Evolutionary conservation across 2,888 invertebrate genomes (phyloP).

Genomic region (Dasypolia templi): DNA sequence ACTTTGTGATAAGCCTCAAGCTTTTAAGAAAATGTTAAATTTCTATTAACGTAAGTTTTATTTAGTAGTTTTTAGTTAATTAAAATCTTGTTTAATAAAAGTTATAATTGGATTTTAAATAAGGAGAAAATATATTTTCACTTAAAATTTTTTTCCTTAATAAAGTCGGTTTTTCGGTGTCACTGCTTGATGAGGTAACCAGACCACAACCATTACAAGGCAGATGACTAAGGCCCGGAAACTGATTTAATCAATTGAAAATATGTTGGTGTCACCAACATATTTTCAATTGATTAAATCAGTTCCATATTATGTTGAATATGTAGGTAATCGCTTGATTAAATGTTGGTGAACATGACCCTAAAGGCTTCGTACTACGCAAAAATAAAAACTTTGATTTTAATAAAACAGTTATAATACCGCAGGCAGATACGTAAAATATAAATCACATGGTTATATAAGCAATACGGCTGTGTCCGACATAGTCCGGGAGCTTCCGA

Average conservation of each 20-base stretch:
- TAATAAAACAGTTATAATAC: not conserved
- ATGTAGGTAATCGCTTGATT: not conserved
- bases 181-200: not conserved
- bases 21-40: no score
- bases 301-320: not conserved
- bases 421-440: not conserved
- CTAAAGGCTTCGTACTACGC: not conserved
- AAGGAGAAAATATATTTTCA: no score
- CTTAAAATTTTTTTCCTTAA: no score
- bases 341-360: not conserved
- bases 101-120: no score
- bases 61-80: no score
- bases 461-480: constrained; percentile 29
- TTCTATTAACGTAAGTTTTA: no score
- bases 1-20: no score
- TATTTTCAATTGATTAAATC: not conserved
- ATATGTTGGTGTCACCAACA: no score
- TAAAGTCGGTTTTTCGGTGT: not conserved
- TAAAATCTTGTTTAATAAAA: no score
- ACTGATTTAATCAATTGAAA: no score
- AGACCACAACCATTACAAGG: not conserved
- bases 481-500: constrained; percentile 29
- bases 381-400: not conserved
- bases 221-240: not conserved
- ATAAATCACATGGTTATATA: constrained; percentile 22